Evolutionary conservation across 1,140 invertebrate species (phyloP).

Genomic region (Hylaeus volcanicus): DNA sequence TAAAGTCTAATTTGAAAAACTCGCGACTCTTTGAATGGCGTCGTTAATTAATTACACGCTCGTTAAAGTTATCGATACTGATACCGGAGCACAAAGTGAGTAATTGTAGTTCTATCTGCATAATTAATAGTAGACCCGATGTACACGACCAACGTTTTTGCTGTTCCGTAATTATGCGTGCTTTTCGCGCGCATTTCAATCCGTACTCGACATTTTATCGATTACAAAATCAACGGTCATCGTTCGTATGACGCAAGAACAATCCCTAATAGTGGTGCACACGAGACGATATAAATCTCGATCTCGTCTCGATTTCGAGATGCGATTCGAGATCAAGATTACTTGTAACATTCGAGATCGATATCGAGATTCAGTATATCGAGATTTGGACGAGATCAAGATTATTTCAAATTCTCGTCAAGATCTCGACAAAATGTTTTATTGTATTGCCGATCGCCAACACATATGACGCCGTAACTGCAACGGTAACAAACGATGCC

Average conservation of each 20-base stretch:
- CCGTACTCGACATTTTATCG: slow-evolving; percentile 8
- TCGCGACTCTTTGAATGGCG: slow-evolving; percentile 14
- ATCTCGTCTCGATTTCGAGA: too few relatives aligned
- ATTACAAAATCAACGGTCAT: not conserved
- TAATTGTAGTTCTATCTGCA: slow-evolving; percentile 46
- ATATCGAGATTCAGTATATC: too few relatives aligned
- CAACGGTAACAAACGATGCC: too few relatives aligned
- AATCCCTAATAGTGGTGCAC: too few relatives aligned
- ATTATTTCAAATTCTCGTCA: too few relatives aligned
- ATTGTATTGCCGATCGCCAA: too few relatives aligned
- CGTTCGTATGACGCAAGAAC: not conserved
- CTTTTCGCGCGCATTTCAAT: slow-evolving; percentile 12
- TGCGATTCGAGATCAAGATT: too few relatives aligned
- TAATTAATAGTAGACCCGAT: slow-evolving; percentile 55
- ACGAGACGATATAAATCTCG: too few relatives aligned
- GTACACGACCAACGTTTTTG: slow-evolving; percentile 22
- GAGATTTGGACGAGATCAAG: too few relatives aligned
- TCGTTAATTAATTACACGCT: slow-evolving; percentile 45
- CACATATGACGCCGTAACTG: too few relatives aligned
- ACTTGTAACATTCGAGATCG: too few relatives aligned
- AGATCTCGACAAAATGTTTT: too few relatives aligned
- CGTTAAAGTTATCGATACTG: slow-evolving; percentile 47
- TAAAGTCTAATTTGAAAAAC: slow-evolving; percentile 9
- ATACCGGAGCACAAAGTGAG: slow-evolving; percentile 31
- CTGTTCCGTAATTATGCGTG: slow-evolving; percentile 10